Conservation (phyloP, 2,113 vertebrate genomes). For the Malurus elegans region DNA sequence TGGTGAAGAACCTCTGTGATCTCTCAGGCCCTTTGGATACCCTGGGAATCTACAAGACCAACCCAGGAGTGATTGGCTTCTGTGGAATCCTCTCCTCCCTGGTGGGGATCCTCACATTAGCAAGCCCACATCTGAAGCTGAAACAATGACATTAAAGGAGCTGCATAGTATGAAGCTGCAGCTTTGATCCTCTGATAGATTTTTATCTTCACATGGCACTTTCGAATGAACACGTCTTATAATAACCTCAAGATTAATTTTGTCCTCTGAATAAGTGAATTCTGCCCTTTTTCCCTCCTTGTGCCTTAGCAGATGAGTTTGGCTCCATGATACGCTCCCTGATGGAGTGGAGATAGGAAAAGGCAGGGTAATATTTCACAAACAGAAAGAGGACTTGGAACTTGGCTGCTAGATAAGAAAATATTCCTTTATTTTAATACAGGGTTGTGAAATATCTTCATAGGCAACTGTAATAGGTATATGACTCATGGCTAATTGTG, state of each 20-base stretch:
- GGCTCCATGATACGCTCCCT: background rate
- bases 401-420: conserved; percentile 11
- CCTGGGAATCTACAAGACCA: conserved; percentile 83
- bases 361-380: background rate
- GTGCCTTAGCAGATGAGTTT: background rate
- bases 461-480: background rate
- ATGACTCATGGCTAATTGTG: background rate
- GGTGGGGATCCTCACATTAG: conserved; percentile 83
- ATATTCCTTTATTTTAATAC: background rate
- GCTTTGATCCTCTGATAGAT: background rate
- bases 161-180: background rate
- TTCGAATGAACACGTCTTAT: background rate
- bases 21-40: conserved; percentile 86
- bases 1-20: conserved; percentile 89
- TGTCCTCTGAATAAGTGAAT: background rate
- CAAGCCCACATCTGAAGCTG: conserved; percentile 82
- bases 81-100: conserved; percentile 90
- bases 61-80: conserved; percentile 82
- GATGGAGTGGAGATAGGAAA: background rate
- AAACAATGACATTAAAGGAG: conserved; percentile 44
- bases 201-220: background rate
- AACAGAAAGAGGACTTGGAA: background rate
- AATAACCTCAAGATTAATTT: background rate
- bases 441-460: conserved; percentile 25
- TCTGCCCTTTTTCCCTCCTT: background rate